Base-by-base conservation (phyloP, 2,797 vertebrate genomes). In the Lagorchestes hirsutus region DNA sequence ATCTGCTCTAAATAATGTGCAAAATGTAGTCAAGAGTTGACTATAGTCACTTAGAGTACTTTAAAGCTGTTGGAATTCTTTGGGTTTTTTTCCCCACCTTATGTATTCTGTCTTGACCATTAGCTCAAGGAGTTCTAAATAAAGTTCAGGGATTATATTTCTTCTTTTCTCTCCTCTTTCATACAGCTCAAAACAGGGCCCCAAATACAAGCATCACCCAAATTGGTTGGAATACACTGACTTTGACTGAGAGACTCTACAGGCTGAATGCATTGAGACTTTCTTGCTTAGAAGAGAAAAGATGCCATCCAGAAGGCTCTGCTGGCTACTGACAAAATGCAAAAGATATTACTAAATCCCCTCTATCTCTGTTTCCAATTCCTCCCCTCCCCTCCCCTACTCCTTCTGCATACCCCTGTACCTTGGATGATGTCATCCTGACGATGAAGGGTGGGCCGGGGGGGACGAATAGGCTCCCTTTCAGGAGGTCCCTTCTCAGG, bases 381-480 rank as follows among this genome's bases (percentile, higher is more conserved):
- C 90, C 52, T 18, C 1, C 55, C 22, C 18, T 24, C 57, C n/a
- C 34, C 59, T 91, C 90, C 90, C 90, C 55, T 59, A 82, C 6
- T 93, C 40, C 0, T 0, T 1, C 34, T 4, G 74, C 0, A 54
- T 16, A 95, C n/a, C 59, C 90, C 57, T 90, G 92, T 98, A 99
- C 99, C 99, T 99, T 99, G 99, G 96, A 99, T 98, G 10, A 99
- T 97, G 90, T 99, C 99, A 96, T 99, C 99, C 96, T 99, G 99
- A 34, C 99, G 99, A 98, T 99, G 99, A 5, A 99, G 99, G 0
- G 99, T 94, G 0, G 99, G 99, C 10, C 99, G 98, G 11, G 99
- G 98, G 0, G 98, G 97, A 4, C 99, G 98, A 0, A 98, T 97
- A 90, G 98, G 96, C 57, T 99, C 99, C 96, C 99, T 99, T 11